Evolutionary conservation across 2,797 vertebrate genomes (phyloP).

Genomic region (Syngnathus acus): DNA sequence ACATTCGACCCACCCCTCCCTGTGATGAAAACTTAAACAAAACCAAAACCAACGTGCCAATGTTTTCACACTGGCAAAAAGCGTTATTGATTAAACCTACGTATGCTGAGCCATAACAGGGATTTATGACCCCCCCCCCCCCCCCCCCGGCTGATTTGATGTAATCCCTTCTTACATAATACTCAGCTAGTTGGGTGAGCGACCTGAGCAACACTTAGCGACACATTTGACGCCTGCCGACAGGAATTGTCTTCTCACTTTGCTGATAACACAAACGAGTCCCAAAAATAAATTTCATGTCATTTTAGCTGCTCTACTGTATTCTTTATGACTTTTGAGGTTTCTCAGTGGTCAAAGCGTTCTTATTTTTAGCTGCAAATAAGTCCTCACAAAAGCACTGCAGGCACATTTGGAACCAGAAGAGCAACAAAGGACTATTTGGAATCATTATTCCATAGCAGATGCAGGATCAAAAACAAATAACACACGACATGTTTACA

Average conservation of each 20-base stretch:
- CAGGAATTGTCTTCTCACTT: background rate
- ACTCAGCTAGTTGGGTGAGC: constrained; percentile 12
- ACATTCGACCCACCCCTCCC: background rate
- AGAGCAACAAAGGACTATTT: background rate
- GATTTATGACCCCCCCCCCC: background rate
- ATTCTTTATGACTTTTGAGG: background rate
- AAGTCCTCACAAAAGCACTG: background rate
- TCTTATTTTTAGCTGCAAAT: background rate
- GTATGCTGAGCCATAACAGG: too few relatives aligned
- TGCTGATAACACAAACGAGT: background rate
- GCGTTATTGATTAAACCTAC: background rate
- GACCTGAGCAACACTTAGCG: constrained; percentile 24
- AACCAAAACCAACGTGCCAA: too few relatives aligned
- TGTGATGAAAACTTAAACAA: background rate
- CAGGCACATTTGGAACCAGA: background rate
- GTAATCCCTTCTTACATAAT: constrained; percentile 61
- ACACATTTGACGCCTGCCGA: constrained; percentile 9
- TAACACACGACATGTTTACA: too few relatives aligned
- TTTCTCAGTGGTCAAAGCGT: background rate
- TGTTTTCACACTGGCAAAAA: background rate
- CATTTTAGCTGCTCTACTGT: background rate
- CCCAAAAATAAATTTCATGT: background rate
- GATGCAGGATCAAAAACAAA: background rate
- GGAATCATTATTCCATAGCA: background rate
- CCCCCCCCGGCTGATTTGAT: constrained; percentile 41